Evolutionary conservation across 2,888 invertebrate genomes (phyloP).

Genomic region (Augochlorella aurata): DNA sequence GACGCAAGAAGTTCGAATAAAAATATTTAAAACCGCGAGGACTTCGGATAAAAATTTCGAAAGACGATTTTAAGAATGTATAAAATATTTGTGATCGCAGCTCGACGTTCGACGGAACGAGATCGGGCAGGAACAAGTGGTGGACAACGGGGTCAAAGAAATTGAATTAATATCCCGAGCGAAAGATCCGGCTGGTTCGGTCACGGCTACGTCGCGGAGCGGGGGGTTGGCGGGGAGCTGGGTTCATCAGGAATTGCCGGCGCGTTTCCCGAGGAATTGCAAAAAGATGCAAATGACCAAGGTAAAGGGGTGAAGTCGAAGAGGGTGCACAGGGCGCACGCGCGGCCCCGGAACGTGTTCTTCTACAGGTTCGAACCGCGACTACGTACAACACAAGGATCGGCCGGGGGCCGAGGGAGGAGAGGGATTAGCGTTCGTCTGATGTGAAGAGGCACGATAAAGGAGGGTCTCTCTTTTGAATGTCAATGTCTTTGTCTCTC

Average conservation of each 20-base stretch:
- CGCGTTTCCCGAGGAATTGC: slow-evolving; percentile 42
- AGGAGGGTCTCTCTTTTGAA: slow-evolving; percentile 75
- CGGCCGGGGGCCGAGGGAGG: slow-evolving; percentile 29
- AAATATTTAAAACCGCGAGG: too few species aligned
- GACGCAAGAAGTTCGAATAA: too few species aligned
- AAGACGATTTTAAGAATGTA: not conserved
- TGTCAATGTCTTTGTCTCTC: slow-evolving; percentile 79
- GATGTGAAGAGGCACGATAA: slow-evolving; percentile 68
- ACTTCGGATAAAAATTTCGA: not conserved
- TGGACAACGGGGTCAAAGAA: not conserved
- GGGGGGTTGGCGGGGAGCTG: not conserved
- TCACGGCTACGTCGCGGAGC: not conserved
- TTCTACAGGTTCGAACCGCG: slow-evolving; percentile 44
- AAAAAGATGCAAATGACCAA: slow-evolving; percentile 51
- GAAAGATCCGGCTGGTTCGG: not conserved
- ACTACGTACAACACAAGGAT: slow-evolving; percentile 46
- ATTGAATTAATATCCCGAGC: slow-evolving; percentile 14
- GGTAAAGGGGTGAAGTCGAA: slow-evolving; percentile 44
- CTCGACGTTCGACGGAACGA: not conserved
- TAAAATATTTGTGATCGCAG: not conserved
- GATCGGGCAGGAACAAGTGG: not conserved
- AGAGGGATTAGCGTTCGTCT: slow-evolving; percentile 70
- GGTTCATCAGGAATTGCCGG: slow-evolving; percentile 31
- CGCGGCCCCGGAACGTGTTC: slow-evolving; percentile 47
- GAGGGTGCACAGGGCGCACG: slow-evolving; percentile 50